A percentile compares a stretch with the other conserved stretches of the same genome.
Conservation (phyloP, 2,888 invertebrate species). For the Thelaira solivaga region DNA sequence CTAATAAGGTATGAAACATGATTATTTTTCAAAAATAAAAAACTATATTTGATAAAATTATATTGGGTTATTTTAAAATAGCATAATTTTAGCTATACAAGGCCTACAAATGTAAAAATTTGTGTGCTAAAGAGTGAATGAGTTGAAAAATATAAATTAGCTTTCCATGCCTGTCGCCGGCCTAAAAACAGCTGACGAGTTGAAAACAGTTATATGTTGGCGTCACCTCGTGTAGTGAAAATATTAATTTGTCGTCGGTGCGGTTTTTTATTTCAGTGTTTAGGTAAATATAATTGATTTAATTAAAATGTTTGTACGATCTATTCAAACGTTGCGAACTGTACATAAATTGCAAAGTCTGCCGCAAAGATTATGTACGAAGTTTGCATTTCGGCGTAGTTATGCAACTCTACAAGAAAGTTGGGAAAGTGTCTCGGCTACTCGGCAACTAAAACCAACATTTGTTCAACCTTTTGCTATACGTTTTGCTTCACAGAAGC, state of each 20-base stretch:
- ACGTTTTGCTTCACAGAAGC: slow-evolving; percentile 14
- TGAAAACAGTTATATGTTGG: slow-evolving; percentile 13
- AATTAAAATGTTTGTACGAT: slow-evolving; percentile 33
- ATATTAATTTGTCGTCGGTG: background rate
- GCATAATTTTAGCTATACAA: too few species aligned
- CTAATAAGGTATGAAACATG: too few species aligned
- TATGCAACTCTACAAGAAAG: slow-evolving; percentile 41
- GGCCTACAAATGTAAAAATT: too few species aligned
- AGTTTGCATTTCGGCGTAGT: background rate
- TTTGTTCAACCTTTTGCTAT: background rate
- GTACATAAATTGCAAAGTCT: slow-evolving; percentile 26
- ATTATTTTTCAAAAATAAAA: too few species aligned
- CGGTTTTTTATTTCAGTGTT: background rate
- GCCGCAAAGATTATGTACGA: background rate
- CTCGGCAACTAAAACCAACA: background rate
- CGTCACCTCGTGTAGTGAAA: background rate
- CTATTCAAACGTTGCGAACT: slow-evolving; percentile 4
- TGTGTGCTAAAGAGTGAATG: too few species aligned
- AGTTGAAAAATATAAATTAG: too few species aligned
- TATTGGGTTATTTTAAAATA: too few species aligned
- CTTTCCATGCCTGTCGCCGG: too few species aligned
- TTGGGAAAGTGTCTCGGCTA: background rate
- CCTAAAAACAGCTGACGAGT: too few species aligned
- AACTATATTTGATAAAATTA: too few species aligned
- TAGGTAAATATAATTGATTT: background rate